Conservation (phyloP, 1,140 invertebrate genomes). For the Ruditapes philippinarum region DNA sequence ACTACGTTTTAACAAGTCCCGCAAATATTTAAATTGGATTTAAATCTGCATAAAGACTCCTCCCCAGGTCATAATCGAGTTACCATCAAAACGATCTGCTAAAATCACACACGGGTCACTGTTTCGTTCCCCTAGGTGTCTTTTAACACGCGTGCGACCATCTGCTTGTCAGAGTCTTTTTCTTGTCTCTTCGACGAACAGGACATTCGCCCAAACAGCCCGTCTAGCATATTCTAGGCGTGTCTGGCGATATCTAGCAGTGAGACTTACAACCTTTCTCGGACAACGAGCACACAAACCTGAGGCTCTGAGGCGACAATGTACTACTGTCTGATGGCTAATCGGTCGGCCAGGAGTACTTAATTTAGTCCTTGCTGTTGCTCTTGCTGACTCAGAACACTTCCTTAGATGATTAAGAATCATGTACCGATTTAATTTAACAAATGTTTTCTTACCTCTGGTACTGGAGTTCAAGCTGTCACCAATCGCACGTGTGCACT, state of each 20-base stretch:
- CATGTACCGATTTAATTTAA: no score
- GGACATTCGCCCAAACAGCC: slow-evolving; percentile 58
- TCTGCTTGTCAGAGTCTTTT: slow-evolving; percentile 1
- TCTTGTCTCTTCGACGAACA: slow-evolving; percentile 45
- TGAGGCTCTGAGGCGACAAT: slow-evolving; percentile 2
- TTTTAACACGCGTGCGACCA: slow-evolving; percentile 1
- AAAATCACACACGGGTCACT: neutral
- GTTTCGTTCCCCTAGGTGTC: no score
- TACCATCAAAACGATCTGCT: neutral
- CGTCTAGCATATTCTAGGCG: neutral
- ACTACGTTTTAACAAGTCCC: no score
- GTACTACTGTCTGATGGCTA: slow-evolving; percentile 15
- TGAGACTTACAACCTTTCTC: slow-evolving; percentile 9
- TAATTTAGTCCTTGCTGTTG: no score
- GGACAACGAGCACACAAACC: neutral
- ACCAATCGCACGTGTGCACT: no score
- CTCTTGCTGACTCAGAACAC: no score
- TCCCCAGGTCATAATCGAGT: neutral
- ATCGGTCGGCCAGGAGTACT: no score
- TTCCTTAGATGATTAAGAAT: no score
- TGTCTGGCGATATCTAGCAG: slow-evolving; percentile 18
- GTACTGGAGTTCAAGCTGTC: no score
- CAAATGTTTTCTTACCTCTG: no score
- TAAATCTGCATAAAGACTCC: slow-evolving; percentile 33
- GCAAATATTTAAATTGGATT: neutral